Evolutionary conservation across 2,113 vertebrate species (phyloP).

Genomic region (Grantiella picta): DNA sequence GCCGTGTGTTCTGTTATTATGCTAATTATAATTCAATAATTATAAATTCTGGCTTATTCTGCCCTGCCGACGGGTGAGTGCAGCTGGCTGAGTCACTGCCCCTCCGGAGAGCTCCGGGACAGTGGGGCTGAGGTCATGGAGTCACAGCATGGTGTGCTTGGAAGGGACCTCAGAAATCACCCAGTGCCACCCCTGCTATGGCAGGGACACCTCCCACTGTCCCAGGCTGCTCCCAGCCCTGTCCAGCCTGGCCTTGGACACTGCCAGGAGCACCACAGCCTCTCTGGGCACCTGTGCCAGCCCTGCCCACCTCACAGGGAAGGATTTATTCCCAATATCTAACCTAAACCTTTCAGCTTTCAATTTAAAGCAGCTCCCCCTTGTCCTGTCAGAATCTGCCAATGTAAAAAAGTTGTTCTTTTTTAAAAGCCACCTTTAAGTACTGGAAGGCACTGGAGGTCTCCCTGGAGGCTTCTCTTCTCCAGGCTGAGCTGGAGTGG

Average conservation of each 20-base stretch:
- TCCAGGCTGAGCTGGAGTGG: neutral
- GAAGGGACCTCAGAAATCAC: too few relatives aligned
- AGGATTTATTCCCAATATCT: neutral
- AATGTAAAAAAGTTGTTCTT: neutral
- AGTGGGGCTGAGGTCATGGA: neutral
- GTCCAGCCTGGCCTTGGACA: neutral
- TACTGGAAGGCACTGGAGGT: neutral
- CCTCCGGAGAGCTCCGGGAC: too few relatives aligned
- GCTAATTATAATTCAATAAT: neutral
- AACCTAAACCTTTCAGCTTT: neutral
- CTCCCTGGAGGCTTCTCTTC: neutral
- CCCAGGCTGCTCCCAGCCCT: neutral
- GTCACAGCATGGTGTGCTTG: neutral
- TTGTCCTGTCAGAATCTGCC: neutral
- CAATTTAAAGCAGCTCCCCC: too few relatives aligned
- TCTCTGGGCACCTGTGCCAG: neutral
- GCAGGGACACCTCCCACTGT: rapidly evolving
- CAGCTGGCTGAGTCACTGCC: neutral
- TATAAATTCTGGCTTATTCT: rapidly evolving
- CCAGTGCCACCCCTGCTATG: neutral
- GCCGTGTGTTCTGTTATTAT: neutral
- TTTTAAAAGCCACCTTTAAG: neutral
- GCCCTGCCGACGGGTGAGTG: neutral
- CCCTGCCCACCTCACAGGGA: rapidly evolving
- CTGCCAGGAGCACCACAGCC: neutral